These are phyloP conservation scores for Rhynchomys soricoides DNA, from an alignment of 2,113 vertebrate genomes.

Conservation along the genomic window DNA sequence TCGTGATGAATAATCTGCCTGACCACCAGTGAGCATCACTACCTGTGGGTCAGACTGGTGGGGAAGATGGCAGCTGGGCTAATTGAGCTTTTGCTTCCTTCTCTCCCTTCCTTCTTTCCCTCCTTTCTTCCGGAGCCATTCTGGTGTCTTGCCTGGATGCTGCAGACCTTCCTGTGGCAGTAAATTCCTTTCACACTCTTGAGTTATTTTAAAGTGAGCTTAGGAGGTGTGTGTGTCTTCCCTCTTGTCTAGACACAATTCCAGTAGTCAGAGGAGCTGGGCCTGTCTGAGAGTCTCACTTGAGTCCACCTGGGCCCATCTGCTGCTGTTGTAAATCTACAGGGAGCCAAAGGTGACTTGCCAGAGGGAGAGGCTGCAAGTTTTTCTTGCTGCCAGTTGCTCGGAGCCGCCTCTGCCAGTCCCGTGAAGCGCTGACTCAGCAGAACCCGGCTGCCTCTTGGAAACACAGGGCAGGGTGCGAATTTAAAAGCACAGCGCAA, in stretches of 20 bases:
- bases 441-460: background rate
- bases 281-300: background rate
- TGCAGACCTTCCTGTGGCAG: background rate
- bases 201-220: conserved; percentile 19
- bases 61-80: rapidly evolving
- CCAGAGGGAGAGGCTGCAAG: background rate
- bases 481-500: conserved; percentile 40
- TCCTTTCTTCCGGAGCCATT: background rate
- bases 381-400: conserved; percentile 24
- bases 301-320: background rate
- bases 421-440: conserved; percentile 20
- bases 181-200: conserved; percentile 22
- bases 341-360: background rate
- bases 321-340: background rate
- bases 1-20: background rate
- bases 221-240: background rate
- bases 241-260: conserved; percentile 45
- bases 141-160: background rate
- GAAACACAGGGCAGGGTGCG: conserved; percentile 31
- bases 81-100: rapidly evolving
- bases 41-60: background rate
- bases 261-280: background rate
- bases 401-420: background rate
- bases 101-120: no score
- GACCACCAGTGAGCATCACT: background rate